These are phyloP conservation scores for Siderastrea radians DNA, from an alignment of 92 coral and sea anemone genomes.

Conservation along the genomic window DNA sequence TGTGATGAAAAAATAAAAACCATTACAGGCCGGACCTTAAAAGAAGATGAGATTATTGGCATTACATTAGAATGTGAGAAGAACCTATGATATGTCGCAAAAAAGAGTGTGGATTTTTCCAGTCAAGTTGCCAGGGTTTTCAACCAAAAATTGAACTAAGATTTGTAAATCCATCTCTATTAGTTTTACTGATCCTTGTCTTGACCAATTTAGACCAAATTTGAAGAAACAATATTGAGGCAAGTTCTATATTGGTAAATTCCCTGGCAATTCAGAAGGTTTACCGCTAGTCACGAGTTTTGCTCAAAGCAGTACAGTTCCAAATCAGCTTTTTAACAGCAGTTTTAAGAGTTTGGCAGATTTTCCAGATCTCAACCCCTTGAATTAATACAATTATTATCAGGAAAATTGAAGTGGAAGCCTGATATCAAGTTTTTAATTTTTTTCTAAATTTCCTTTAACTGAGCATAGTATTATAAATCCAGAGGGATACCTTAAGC, in stretches of 20 bases:
- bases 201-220: background rate
- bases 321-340: background rate
- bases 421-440: background rate
- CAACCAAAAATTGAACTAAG: background rate
- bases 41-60: background rate
- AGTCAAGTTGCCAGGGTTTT: slow-evolving; percentile 5
- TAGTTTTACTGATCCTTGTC: background rate
- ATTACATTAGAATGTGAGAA: background rate
- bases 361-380: background rate
- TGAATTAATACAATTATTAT: background rate
- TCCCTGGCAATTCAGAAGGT: background rate
- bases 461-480: background rate
- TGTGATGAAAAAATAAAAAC: background rate
- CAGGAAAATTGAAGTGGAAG: background rate
- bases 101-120: background rate
- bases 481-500: background rate
- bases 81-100: too few species aligned
- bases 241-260: background rate
- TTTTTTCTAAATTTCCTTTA: background rate
- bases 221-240: background rate
- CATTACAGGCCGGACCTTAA: background rate
- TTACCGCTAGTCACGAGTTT: background rate
- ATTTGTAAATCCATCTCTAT: background rate
- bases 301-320: background rate
- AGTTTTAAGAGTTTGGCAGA: background rate